Evolutionary conservation across 2,113 vertebrate species (phyloP).

Genomic region (Vicugna pacos): DNA sequence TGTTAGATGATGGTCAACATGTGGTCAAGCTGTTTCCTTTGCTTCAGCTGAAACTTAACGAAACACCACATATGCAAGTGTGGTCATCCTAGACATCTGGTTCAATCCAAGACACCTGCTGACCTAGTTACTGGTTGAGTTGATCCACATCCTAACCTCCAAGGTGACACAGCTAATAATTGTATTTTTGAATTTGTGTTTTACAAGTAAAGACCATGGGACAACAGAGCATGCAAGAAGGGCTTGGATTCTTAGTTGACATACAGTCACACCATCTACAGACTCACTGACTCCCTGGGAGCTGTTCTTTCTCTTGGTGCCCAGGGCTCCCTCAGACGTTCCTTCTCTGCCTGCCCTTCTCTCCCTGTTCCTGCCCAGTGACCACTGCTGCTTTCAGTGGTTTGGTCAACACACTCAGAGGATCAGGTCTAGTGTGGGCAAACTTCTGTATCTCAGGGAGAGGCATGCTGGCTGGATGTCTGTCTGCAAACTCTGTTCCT

Average conservation of each 20-base stretch:
- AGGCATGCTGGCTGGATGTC: too few species aligned
- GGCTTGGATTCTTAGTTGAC: background rate
- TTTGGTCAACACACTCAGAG: background rate
- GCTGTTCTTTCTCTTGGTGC: background rate
- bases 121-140: background rate
- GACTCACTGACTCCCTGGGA: background rate
- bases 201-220: background rate
- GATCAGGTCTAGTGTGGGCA: fast-evolving
- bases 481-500: background rate
- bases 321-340: background rate
- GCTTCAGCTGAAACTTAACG: background rate
- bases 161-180: background rate
- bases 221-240: background rate
- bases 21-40: background rate
- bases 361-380: background rate
- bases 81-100: background rate
- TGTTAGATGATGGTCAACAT: background rate
- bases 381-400: background rate
- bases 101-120: background rate
- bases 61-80: background rate
- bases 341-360: background rate
- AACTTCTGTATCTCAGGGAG: background rate
- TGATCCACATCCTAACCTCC: background rate
- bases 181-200: background rate
- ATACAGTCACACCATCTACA: background rate